Conservation (phyloP, 2,888 invertebrate genomes). For the Drosophila fulvimacula region DNA sequence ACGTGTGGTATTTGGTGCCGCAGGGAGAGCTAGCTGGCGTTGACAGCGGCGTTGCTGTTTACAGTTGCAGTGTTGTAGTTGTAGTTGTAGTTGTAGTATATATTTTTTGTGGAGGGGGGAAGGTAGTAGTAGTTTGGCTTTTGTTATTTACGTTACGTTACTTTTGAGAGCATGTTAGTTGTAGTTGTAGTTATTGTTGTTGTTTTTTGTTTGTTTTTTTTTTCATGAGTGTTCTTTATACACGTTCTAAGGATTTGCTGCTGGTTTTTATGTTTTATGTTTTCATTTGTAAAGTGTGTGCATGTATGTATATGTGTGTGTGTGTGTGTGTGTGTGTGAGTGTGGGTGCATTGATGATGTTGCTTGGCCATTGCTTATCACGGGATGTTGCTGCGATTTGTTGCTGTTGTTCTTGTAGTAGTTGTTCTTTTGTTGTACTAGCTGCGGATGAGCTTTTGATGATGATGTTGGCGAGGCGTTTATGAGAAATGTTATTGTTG, state of each 20-base stretch:
- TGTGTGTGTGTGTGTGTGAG: conserved; percentile 42
- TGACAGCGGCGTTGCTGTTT: conserved; percentile 83
- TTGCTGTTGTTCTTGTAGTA: conserved; percentile 38
- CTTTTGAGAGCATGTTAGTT: conserved; percentile 74
- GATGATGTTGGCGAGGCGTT: conserved; percentile 40
- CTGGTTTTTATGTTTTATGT: conserved; percentile 61
- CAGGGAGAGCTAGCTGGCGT: conserved; percentile 84
- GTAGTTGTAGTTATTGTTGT: conserved; percentile 62
- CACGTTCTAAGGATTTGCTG: conserved; percentile 68
- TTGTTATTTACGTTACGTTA: conserved; percentile 81
- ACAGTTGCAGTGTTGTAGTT: conserved; percentile 44
- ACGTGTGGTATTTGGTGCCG: conserved; percentile 83
- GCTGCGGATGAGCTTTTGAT: conserved; percentile 50
- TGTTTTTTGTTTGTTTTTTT: conserved; percentile 43
- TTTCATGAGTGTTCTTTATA: conserved; percentile 63
- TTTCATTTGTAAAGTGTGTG: too few species aligned
- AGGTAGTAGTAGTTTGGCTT: conserved; percentile 82
- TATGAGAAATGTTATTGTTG: conserved; percentile 31
- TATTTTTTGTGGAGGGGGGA: conserved; percentile 63
- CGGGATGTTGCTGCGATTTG: conserved; percentile 50
- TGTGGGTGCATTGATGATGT: conserved; percentile 49
- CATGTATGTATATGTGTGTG: conserved; percentile 49
- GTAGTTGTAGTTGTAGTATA: conserved; percentile 50
- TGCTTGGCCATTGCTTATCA: conserved; percentile 43
- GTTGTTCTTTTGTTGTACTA: conserved; percentile 48